phyloP scores from a whole-genome alignment of 2,113 vertebrate genomes.

The Gobiocypris rarus region DNA sequence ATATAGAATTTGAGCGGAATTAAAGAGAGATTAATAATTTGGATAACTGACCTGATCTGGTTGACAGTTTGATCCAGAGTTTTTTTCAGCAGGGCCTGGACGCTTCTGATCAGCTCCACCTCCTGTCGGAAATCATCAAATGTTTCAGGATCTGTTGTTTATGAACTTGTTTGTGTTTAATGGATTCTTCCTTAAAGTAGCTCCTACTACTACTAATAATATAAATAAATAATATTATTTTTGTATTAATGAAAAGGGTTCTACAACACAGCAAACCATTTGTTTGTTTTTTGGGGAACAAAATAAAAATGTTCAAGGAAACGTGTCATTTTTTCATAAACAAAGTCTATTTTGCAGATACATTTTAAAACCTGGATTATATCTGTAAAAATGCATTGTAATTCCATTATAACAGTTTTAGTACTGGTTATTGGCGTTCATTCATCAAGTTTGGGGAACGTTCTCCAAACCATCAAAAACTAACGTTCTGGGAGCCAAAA shows the following conservation, averaged over 20 bases:
- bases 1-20: too few relatives aligned
- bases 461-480: too few relatives aligned
- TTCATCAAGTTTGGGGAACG: too few relatives aligned
- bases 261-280: background rate
- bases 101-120: conserved; percentile 84
- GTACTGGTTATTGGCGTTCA: too few relatives aligned
- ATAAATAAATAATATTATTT: background rate
- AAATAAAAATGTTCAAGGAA: too few relatives aligned
- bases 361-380: too few relatives aligned
- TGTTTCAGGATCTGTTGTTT: background rate
- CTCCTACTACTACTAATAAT: background rate
- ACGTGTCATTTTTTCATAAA: too few relatives aligned
- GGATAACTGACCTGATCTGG: conserved; percentile 84
- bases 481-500: too few relatives aligned
- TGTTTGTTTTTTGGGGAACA: too few relatives aligned
- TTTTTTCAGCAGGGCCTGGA: conserved; percentile 89
- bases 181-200: background rate
- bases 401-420: too few relatives aligned
- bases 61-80: conserved; percentile 80
- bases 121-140: conserved; percentile 75
- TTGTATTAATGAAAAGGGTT: background rate
- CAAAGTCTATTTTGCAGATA: too few relatives aligned
- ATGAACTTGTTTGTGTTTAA: background rate
- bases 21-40: background rate
- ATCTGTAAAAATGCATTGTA: too few relatives aligned